Conservation (phyloP, 2,113 vertebrate genomes). For the Daboia siamensis region DNA sequence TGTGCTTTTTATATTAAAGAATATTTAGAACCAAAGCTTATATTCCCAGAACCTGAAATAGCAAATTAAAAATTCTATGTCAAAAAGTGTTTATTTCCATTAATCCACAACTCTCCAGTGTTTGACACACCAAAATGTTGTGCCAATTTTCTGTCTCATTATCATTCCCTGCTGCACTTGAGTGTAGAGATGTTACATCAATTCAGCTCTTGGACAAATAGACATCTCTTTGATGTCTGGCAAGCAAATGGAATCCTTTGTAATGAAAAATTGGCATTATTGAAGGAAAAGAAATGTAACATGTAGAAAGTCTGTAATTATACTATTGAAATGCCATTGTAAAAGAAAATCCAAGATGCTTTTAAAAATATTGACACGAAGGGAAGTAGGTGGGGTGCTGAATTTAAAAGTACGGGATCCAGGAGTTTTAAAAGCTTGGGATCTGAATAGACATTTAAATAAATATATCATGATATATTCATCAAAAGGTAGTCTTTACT, state of each 20-base stretch:
- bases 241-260: constrained; percentile 19
- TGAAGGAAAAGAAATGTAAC: constrained; percentile 6
- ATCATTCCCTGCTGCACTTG: background rate
- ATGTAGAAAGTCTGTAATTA: constrained; percentile 3
- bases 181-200: fast-evolving
- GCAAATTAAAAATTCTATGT: constrained; percentile 1
- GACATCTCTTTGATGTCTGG: constrained; percentile 20
- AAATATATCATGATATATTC: background rate
- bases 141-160: background rate
- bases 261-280: constrained; percentile 22
- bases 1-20: constrained; percentile 10
- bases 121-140: background rate
- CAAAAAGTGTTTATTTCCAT: background rate
- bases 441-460: background rate
- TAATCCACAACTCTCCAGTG: background rate
- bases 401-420: background rate
- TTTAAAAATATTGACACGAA: background rate
- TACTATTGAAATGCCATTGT: background rate
- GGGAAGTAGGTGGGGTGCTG: background rate
- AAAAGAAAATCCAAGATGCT: constrained; percentile 15
- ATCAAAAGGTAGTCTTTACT: background rate
- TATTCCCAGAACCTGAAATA: fast-evolving
- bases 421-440: background rate
- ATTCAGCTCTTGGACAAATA: background rate
- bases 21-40: background rate